Base-by-base conservation (phyloP, 2,113 vertebrate species). In the Ageneiosus marmoratus region DNA sequence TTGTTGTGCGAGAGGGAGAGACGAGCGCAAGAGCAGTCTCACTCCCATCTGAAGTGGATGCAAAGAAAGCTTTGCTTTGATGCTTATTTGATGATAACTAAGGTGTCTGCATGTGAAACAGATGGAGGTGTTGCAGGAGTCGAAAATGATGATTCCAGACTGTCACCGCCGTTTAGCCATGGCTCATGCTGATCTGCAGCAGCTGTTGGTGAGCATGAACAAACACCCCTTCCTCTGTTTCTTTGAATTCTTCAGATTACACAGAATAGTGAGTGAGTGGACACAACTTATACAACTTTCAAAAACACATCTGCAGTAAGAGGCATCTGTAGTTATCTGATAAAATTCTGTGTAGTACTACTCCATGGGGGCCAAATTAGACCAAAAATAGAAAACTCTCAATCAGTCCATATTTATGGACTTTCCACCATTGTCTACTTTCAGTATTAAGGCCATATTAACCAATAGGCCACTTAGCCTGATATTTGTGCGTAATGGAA, bases 91-190 rank as follows among this genome's bases (percentile, higher is more conserved):
- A 93, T 90, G 77, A 86, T 75, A 75, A 75, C 72, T 48, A 51
- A 34, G 73, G 89, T 88, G 3, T 89, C 62, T 60, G 15, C 11
- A 22, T 46, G 53, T 41, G 46, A n/a, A 93, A 87, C 88, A 99
- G 98, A 88, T 94, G 0, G 97, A 99, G 91, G 95, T 99, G 27
- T 87, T 99, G 83, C 96, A 98, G 87, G 98, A 99, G 89, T 95
- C 96, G 81, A 94, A 89, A 83, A 99, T 99, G 97, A 99, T 99
- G 97, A 95, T 99, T 89, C 97, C 96, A 13, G 97, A 99, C 88
- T 98, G 96, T 88, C 96, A 95, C 70, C 96, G 96, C 62, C 95
- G 97, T 79, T 92, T 99, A 92, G 92, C 94, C 88, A 86, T 90
- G 0, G 97, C 98, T 7, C 94, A 95, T 22, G 88, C 90, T 9